Evolutionary conservation across 2,797 vertebrate genomes (phyloP), one percentile per base, ranked within the genome.

Genomic region (Pagetopsis macropterus): DNA sequence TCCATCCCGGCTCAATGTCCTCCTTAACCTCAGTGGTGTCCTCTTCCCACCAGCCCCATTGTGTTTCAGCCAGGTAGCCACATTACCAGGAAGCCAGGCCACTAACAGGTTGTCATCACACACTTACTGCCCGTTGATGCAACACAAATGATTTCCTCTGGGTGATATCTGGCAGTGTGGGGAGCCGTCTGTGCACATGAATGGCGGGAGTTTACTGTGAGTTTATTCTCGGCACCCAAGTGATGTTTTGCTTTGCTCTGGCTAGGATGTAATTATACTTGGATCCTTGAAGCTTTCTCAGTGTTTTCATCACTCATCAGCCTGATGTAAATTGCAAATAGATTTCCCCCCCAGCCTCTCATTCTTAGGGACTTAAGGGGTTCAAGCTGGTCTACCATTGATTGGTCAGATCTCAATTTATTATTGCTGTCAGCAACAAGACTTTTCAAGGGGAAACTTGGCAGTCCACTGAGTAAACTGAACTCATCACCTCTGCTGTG

Each of bases 261-360:
- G 61, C 83, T 75, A 54, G 72, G 70, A 78, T 93, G 89, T 94
- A 93, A 94, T 94, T 93, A 94, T 87, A 83, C 81, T 82, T 58
- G 37, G 72, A 70, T 81, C 71, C 76, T 89, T 43, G 57, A 66
- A 84, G 75, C 90, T 91, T 92, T 91, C 87, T 90, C 70, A 70
- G 76, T 83, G 88, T 94, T 93, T 93, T 89, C 88, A 93, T 92
- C 91, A 89, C 89, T 88, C 88, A 91, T 92, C 88, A 89, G 84
- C 86, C 89, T 91, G 90, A 94, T 94, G 93, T 93, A 93, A 94
- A 95, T 95, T 93, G 83, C 90, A 90, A 93, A 95, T 94, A 92
- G 94, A 95, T 95, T 94, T 93, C 56, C 64, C 8, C 79, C 87
- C 84, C 73, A 70, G 82, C 89, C 85, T 79, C 85, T 89, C 90